phyloP scores from a whole-genome alignment of 2,888 invertebrate genomes.

The Aleiodes testaceus region DNA sequence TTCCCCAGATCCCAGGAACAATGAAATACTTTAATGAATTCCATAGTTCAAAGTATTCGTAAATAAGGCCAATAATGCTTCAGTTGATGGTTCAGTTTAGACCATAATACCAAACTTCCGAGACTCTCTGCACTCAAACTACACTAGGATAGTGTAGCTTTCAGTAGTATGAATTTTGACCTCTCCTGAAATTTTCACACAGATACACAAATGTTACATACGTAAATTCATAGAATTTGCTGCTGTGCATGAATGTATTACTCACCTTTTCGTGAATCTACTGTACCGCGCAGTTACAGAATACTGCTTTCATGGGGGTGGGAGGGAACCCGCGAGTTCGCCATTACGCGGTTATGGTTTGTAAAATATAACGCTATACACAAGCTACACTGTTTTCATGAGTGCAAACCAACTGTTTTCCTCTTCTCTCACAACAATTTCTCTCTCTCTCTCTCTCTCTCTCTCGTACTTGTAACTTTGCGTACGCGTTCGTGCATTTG shows the following conservation, averaged over 20 bases:
- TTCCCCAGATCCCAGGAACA: too few relatives aligned
- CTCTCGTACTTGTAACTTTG: slow-evolving; percentile 1
- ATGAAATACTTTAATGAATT: slow-evolving; percentile 8
- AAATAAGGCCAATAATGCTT: background rate
- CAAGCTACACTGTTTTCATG: slow-evolving; percentile 10
- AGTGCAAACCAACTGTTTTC: slow-evolving; percentile 9
- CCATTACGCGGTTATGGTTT: slow-evolving; percentile 33
- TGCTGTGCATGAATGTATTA: slow-evolving; percentile 16
- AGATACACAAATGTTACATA: slow-evolving; percentile 5
- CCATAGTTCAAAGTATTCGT: background rate
- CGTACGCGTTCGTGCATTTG: slow-evolving; percentile 25
- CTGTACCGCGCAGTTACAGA: background rate
- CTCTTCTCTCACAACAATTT: background rate
- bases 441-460: background rate
- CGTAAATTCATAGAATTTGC: slow-evolving; percentile 31
- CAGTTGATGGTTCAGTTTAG: slow-evolving; percentile 50
- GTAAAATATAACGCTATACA: slow-evolving; percentile 21
- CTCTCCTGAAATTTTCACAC: slow-evolving; percentile 19
- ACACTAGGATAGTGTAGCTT: slow-evolving; percentile 56
- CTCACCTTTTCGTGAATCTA: slow-evolving; percentile 6
- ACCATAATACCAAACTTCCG: slow-evolving; percentile 65
- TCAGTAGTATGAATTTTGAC: slow-evolving; percentile 48
- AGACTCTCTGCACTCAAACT: slow-evolving; percentile 51
- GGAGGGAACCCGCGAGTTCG: slow-evolving; percentile 5
- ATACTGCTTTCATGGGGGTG: background rate